These are phyloP conservation scores for Phalacrocorax carbo DNA, from an alignment of 2,113 vertebrate species.

Conservation along the genomic window DNA sequence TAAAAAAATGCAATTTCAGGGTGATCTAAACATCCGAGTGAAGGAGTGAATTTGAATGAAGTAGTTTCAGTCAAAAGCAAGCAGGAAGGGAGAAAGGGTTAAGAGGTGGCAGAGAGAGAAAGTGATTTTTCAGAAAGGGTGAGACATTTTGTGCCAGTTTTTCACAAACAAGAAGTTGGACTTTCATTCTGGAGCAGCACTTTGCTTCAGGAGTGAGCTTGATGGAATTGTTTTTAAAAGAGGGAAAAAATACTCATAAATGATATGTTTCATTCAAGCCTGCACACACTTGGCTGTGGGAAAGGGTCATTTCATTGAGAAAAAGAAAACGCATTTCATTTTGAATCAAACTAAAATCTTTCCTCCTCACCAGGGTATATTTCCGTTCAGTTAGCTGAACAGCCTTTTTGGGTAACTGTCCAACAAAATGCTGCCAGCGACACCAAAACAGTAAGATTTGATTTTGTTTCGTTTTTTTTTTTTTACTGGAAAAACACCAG, in stretches of 20 bases:
- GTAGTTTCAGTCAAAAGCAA: background rate
- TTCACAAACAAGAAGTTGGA: background rate
- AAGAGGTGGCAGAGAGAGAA: background rate
- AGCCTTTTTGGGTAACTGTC: background rate
- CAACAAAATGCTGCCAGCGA: background rate
- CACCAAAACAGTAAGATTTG: background rate
- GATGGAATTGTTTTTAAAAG: background rate
- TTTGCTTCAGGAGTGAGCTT: background rate
- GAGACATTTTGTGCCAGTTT: background rate
- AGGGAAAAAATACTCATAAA: background rate
- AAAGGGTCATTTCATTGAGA: background rate
- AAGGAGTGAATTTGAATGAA: conserved; percentile 26
- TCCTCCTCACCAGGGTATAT: background rate
- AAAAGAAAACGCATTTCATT: background rate
- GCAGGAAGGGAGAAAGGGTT: background rate
- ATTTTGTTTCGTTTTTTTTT: background rate
- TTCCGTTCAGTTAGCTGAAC: background rate
- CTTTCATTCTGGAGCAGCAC: background rate
- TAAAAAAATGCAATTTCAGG: conserved; percentile 15
- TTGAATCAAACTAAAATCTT: background rate
- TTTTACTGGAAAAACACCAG: background rate
- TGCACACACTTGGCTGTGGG: background rate
- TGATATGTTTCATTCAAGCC: background rate
- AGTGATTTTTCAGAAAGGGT: background rate
- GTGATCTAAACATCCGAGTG: background rate